A percentile compares a stretch with the other conserved stretches of the same genome.
phyloP scores from a whole-genome alignment of 2,797 vertebrate species.

The Saguinus oedipus region DNA sequence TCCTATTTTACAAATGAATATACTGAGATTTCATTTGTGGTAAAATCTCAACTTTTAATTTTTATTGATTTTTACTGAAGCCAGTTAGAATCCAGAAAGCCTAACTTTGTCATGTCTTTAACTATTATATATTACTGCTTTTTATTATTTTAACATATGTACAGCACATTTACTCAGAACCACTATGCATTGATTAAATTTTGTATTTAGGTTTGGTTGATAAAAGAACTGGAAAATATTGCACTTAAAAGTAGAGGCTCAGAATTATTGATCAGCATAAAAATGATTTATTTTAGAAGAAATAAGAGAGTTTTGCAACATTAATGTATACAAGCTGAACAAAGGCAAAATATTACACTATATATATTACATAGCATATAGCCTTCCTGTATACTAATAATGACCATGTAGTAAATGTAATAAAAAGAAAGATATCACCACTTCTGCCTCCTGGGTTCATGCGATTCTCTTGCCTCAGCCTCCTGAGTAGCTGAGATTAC shows the following conservation, averaged over 20 bases:
- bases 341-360: background rate
- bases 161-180: background rate
- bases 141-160: conserved; percentile 16
- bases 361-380: background rate
- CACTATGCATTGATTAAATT: background rate
- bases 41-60: background rate
- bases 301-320: conserved; percentile 8
- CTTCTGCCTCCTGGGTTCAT: background rate
- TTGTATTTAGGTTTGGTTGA: background rate
- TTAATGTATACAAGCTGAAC: background rate
- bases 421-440: conserved; percentile 1
- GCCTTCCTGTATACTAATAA: background rate
- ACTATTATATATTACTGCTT: background rate
- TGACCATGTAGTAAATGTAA: background rate
- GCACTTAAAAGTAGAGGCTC: background rate
- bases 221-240: conserved; percentile 20
- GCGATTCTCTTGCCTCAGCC: background rate
- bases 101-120: background rate
- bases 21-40: background rate
- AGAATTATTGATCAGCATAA: background rate
- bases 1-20: background rate
- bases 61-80: background rate
- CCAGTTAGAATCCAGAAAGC: background rate
- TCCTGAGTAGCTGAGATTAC: background rate
- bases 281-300: conserved; percentile 41